These are phyloP conservation scores for Hippopotamyrus pictus DNA, from an alignment of 2,797 vertebrate species.

Conservation along the genomic window DNA sequence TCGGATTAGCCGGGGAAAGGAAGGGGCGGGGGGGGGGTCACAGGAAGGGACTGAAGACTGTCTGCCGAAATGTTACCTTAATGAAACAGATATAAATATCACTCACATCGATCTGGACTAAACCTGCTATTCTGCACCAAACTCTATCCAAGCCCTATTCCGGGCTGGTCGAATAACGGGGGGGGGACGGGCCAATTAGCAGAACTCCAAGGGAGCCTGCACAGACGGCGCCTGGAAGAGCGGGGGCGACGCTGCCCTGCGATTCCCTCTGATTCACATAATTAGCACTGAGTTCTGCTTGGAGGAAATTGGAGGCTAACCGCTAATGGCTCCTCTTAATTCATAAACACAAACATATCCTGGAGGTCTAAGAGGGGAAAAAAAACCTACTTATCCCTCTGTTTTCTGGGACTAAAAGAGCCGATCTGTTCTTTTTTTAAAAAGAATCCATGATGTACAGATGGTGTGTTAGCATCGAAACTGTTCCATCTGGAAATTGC, in stretches of 20 bases:
- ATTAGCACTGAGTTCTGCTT: conserved; percentile 25
- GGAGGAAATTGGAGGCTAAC: conserved; percentile 25
- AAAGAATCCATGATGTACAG: conserved; percentile 17
- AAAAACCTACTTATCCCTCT: background rate
- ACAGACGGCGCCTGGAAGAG: conserved; percentile 27
- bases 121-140: conserved; percentile 19
- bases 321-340: conserved; percentile 19
- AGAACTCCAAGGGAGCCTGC: conserved; percentile 29
- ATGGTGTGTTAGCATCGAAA: conserved; percentile 1
- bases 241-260: conserved; percentile 28
- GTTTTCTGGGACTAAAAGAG: background rate
- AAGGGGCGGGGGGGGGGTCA: conserved; percentile 37
- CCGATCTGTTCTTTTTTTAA: background rate
- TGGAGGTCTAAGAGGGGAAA: conserved; percentile 12
- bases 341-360: conserved; percentile 28
- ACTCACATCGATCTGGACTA: conserved; percentile 37
- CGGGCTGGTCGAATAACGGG: conserved; percentile 12
- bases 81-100: conserved; percentile 30
- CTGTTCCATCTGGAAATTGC: conserved; percentile 10
- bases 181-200: conserved; percentile 26
- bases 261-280: conserved; percentile 24
- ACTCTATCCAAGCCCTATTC: conserved; percentile 24
- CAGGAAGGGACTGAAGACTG: conserved; percentile 23
- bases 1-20: conserved; percentile 45
- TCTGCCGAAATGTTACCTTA: conserved; percentile 27